phyloP scores from a whole-genome alignment of 2,888 invertebrate species.

The Sphaerolaimus hirsutus region DNA sequence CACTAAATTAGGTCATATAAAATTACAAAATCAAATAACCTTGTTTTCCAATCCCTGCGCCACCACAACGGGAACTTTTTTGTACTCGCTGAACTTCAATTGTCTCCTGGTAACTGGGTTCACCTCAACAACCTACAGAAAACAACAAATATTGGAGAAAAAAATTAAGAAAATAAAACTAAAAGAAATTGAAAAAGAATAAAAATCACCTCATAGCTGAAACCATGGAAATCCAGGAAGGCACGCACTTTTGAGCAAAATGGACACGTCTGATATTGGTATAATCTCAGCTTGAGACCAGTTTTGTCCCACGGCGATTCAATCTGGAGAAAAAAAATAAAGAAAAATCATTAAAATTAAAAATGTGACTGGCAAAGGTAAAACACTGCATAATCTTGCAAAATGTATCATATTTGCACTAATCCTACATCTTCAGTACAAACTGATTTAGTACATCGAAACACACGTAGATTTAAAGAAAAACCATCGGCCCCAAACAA shows the following conservation, averaged over 20 bases:
- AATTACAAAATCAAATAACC: neutral
- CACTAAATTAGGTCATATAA: too few species aligned
- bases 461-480: too few species aligned
- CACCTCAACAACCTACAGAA: constrained; percentile 64
- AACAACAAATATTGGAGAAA: neutral
- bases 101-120: constrained; percentile 75
- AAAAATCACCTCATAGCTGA: constrained; percentile 75
- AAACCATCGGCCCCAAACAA: too few species aligned
- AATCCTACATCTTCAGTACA: too few species aligned
- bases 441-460: too few species aligned
- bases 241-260: constrained; percentile 76
- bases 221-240: constrained; percentile 66
- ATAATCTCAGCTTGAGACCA: constrained; percentile 56
- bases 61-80: constrained; percentile 45
- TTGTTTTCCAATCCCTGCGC: neutral
- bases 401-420: too few species aligned
- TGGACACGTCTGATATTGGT: constrained; percentile 89
- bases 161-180: neutral
- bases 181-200: too few species aligned
- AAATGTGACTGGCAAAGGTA: too few species aligned
- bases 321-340: constrained; percentile 30
- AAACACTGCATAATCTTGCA: too few species aligned
- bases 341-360: too few species aligned
- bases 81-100: constrained; percentile 69
- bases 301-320: constrained; percentile 40